Evolutionary conservation across 2,797 vertebrate species (phyloP), one percentile per base, ranked within the genome.

Genomic region (Macrochelys suwanniensis): DNA sequence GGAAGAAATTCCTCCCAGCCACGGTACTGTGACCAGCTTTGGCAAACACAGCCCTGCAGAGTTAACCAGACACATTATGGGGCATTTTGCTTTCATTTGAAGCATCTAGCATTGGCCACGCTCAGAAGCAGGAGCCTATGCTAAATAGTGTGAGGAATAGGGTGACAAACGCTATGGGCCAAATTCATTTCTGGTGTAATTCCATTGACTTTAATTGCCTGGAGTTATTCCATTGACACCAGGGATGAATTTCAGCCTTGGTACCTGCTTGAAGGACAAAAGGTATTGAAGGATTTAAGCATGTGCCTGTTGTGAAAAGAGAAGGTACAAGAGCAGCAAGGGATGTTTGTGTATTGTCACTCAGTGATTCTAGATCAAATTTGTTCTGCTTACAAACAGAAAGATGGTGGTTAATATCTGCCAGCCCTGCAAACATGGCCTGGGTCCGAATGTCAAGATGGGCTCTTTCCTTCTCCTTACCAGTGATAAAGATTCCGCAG

Each of bases 401-500:
- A 81, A 82, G 49, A 25, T 6, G 25, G 11, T 2, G 54, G 92
- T 94, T 89, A 59, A 49, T 49, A 8, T 86, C 10, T 88, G 59
- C 83, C 50, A 61, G 83, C 51, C 51, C 31, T 71, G 10, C 59
- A 50, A 83, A 81, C 37, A 88, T 91, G 93, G 94, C 78, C 85
- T 89, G 89, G 80, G 85, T 96, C 45, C 78, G 86, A 91, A 78
- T 3, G 4, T 47, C n/a, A 68, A 45, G 0, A 53, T 90, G 85
- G 25, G 10, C 16, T 11, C 42, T 33, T 45, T 68, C 42, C 74
- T 28, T 89, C 42, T 85, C 89, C 37, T 84, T 86, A 94, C 76
- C 89, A 96, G 42, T 59, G 51, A 82, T 92, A 88, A 96, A 87
- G 84, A 92, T 61, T 95, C 81, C 68, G 53, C 80, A 93, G 82